phyloP scores from a whole-genome alignment of 2,797 vertebrate species.

The Fratercula arctica region DNA sequence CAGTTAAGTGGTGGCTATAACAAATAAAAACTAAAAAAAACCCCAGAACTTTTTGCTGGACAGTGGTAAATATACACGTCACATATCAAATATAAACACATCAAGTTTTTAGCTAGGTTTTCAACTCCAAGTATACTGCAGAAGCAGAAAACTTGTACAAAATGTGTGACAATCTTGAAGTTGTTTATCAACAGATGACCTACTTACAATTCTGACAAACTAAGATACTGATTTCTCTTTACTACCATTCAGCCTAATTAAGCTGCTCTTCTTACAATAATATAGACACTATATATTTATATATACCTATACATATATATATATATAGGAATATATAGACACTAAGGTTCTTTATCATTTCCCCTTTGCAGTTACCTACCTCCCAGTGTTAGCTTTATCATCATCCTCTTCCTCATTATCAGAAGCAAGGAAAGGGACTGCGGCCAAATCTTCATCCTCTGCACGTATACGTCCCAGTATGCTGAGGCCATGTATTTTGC shows the following conservation, averaged over 20 bases:
- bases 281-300: too few species aligned
- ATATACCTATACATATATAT: too few species aligned
- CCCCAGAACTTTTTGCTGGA: background rate
- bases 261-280: background rate
- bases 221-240: background rate
- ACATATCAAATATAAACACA: background rate
- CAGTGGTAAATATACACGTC: background rate
- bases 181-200: background rate
- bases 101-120: background rate
- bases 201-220: background rate
- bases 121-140: background rate
- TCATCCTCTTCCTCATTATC: slow-evolving; percentile 98
- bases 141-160: background rate
- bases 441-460: slow-evolving; percentile 95
- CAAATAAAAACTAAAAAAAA: background rate
- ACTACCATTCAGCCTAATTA: background rate
- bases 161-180: background rate
- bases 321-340: background rate
- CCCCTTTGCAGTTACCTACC: slow-evolving; percentile 70
- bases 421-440: slow-evolving; percentile 95
- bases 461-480: slow-evolving; percentile 92
- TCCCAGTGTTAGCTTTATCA: slow-evolving; percentile 90
- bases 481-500: slow-evolving; percentile 94
- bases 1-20: background rate
- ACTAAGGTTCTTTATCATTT: background rate